Conservation (phyloP, 2,797 vertebrate species). For the Enteromius thamalakanensis region DNA sequence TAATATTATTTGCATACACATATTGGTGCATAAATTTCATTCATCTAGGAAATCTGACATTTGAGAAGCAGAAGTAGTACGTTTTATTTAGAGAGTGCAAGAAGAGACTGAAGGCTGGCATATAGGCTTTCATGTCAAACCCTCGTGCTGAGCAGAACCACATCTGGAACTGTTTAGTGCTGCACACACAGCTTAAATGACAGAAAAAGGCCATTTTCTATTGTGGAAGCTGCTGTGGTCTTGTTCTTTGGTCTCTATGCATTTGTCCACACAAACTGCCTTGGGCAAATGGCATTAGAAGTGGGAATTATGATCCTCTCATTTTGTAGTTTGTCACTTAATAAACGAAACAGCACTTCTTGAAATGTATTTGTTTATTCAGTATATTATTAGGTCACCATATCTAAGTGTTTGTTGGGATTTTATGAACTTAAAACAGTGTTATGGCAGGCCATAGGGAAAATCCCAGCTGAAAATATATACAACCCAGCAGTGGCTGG, state of each 20-base stretch:
- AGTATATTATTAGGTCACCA: slow-evolving; percentile 28
- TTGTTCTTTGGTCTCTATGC: slow-evolving; percentile 31
- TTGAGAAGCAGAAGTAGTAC: neutral
- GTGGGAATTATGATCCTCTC: neutral
- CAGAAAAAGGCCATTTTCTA: slow-evolving; percentile 51
- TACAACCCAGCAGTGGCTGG: slow-evolving; percentile 42
- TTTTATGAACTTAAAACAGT: slow-evolving; percentile 28
- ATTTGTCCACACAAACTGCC: slow-evolving; percentile 12
- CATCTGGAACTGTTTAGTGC: slow-evolving; percentile 64
- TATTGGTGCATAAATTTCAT: neutral
- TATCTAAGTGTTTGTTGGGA: slow-evolving; percentile 6
- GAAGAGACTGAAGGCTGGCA: slow-evolving; percentile 35
- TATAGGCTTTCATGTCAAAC: slow-evolving; percentile 44
- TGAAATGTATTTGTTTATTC: neutral
- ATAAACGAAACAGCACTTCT: neutral
- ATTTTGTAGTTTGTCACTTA: slow-evolving; percentile 24
- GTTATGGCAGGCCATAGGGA: slow-evolving; percentile 7
- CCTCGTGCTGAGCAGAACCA: slow-evolving; percentile 48
- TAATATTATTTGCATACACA: neutral
- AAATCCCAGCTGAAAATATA: slow-evolving; percentile 49
- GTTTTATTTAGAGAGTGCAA: slow-evolving; percentile 12
- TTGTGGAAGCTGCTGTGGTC: slow-evolving; percentile 36
- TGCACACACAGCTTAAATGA: slow-evolving; percentile 47
- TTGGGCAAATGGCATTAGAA: slow-evolving; percentile 24
- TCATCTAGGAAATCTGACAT: neutral